Evolutionary conservation across 2,113 vertebrate species (phyloP).

Genomic region (Oreotrochilus melanogaster): DNA sequence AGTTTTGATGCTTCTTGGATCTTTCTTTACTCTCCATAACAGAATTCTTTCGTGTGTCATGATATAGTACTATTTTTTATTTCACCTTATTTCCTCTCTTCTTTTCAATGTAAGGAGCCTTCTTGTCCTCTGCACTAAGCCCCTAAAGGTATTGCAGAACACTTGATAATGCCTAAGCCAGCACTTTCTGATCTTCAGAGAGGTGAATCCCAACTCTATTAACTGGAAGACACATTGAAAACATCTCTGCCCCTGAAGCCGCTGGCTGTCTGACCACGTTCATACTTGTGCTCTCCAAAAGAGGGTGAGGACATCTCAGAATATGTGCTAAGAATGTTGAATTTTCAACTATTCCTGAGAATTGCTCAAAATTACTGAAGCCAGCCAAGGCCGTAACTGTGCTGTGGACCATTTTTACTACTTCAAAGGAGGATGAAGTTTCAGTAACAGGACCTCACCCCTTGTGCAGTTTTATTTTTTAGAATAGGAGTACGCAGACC

Average conservation of each 20-base stretch:
- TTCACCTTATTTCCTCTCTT: background rate
- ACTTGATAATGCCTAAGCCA: background rate
- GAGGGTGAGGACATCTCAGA: background rate
- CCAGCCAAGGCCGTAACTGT: background rate
- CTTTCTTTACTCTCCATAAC: background rate
- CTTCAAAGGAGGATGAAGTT: background rate
- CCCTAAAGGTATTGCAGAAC: background rate
- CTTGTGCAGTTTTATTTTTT: background rate
- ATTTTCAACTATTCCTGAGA: background rate
- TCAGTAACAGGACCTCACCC: background rate
- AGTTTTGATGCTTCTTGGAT: background rate
- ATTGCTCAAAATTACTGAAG: background rate
- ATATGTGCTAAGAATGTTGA: background rate
- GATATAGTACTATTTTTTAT: background rate
- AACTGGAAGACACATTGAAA: background rate
- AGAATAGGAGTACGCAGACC: background rate
- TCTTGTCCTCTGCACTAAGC: background rate
- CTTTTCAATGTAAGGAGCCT: background rate
- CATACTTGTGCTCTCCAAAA: background rate
- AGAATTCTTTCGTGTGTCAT: background rate
- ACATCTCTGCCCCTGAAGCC: background rate
- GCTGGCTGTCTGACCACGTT: fast-evolving
- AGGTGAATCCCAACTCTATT: background rate
- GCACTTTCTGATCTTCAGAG: background rate
- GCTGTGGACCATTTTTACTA: background rate